phyloP scores from a whole-genome alignment of 1,140 invertebrate species.

The Papilio polyxenes region DNA sequence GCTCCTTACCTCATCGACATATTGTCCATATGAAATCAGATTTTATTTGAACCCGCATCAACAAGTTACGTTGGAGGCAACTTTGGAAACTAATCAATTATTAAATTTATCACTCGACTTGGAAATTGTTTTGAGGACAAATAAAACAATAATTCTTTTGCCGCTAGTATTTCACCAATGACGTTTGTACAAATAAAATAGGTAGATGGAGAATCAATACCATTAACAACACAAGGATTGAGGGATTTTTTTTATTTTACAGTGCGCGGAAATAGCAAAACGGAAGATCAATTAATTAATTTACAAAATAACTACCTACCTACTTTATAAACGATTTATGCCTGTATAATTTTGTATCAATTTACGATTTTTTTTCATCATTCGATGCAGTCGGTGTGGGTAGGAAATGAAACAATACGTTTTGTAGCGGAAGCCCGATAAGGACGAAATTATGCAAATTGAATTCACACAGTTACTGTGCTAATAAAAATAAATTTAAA shows the following conservation, averaged over 20 bases:
- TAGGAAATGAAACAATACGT: constrained; percentile 8
- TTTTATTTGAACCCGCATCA: constrained; percentile 10
- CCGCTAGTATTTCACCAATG: not conserved
- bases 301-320: too few relatives aligned
- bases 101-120: constrained; percentile 3
- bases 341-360: not conserved
- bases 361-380: not conserved
- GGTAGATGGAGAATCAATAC: too few relatives aligned
- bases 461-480: constrained; percentile 5
- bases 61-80: not conserved
- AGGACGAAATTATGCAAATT: constrained; percentile 5
- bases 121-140: not conserved
- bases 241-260: too few relatives aligned
- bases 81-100: not conserved
- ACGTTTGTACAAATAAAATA: too few relatives aligned
- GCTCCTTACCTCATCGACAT: constrained; percentile 9
- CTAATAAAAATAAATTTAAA: constrained; percentile 5
- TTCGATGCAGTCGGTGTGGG: not conserved
- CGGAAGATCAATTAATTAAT: too few relatives aligned
- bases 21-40: constrained; percentile 20
- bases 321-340: too few relatives aligned
- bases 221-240: too few relatives aligned
- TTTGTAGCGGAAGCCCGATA: not conserved
- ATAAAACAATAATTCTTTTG: not conserved
- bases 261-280: too few relatives aligned